Base-by-base conservation (phyloP, 2,888 invertebrate genomes). In the Exephanes ischioxanthus region DNA sequence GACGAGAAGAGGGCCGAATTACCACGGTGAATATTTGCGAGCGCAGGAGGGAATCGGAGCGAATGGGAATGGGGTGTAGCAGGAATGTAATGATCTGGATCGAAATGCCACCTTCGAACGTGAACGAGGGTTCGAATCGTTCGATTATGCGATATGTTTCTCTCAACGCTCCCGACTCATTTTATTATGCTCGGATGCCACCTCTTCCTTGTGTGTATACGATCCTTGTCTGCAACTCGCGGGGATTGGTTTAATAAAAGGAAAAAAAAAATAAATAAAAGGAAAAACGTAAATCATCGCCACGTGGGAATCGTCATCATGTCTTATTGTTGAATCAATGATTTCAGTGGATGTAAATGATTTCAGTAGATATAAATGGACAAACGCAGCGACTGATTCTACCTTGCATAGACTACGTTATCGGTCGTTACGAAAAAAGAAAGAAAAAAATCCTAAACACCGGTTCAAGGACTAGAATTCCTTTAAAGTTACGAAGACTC, bases 111-210 rank as follows among this genome's bases (percentile, higher is more conserved):
- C 5, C 30, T 48, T n/a, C 6, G 19, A 51, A 63, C 30, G 51
- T 19, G n/a, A 76, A n/a, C 66, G 58, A 76, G 66, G 66, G 76
- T 76, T 66, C n/a, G 19, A 33, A 66, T 66, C 30, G 37, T 66
- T 76, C 48, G 19, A 51, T 16, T 63, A 66, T 66, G 37, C 51
- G 19, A 66, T 75, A 45, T 75, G 26, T 75, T 45, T 53, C 33
- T 76, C 53, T 51, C 66, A 7, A 53, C n/a, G n/a, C 53, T 2
- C 11, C 19, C 22, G 19, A 45, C 45, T 9, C n/a, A 41, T 51
- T 30, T 33, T 33, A 19, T 53, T 53, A 14, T 11, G 37, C 51
- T 5, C 63, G 51, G 66, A 53, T 5, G 16, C 19, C 48, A 26
- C 33, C 37, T 22, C n/a, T 48, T 33, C n/a, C 33, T 41, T 3